Percentiles rank a stretch among this genome's conserved stretches.
Conservation (phyloP, 2,113 vertebrate species). For the Pygoscelis antarcticus region DNA sequence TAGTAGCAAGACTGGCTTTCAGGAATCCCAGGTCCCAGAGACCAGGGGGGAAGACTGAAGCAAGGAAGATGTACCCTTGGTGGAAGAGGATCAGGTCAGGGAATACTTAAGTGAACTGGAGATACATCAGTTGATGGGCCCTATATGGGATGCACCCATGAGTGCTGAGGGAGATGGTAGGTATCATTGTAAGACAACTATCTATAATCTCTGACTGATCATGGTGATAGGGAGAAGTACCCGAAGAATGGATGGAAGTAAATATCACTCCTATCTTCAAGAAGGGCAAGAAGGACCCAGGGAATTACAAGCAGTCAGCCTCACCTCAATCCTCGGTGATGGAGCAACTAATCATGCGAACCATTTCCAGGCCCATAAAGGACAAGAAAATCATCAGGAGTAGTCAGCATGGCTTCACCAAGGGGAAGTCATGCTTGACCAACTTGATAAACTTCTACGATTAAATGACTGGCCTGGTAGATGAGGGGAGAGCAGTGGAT, state of each 20-base stretch:
- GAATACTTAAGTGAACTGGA: not conserved
- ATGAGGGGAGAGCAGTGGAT: not conserved
- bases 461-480: not conserved
- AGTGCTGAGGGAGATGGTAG: not conserved
- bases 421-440: not conserved
- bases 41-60: not conserved
- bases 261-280: not conserved
- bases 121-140: no score
- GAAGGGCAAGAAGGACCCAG: not conserved
- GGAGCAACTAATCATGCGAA: not conserved
- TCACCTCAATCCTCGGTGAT: not conserved
- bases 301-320: not conserved
- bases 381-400: not conserved
- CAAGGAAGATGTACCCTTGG: not conserved
- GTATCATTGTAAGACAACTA: not conserved
- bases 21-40: not conserved
- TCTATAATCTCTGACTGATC: not conserved
- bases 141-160: not conserved
- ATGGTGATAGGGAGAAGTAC: not conserved
- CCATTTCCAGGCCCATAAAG: not conserved
- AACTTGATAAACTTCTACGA: not conserved
- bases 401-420: not conserved
- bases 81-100: not conserved
- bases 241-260: not conserved
- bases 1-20: not conserved